Base-by-base conservation (phyloP, 2,888 invertebrate species). In the Unio delphinus region DNA sequence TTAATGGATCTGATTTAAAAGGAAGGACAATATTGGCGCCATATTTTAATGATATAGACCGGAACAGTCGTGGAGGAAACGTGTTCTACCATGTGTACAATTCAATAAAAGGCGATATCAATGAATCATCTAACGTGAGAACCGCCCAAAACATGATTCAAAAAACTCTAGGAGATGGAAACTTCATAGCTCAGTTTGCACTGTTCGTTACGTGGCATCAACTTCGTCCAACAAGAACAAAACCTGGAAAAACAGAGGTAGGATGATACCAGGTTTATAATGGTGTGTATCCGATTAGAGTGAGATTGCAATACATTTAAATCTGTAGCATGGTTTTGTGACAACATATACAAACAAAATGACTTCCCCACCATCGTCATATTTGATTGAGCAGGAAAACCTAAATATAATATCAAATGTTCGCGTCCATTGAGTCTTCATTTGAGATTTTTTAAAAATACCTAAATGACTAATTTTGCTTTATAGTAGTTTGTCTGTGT, bases 131-230 rank as follows among this genome's bases (percentile, higher is more conserved):
- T 34, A 55, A 55, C 30, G 60, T 59, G 34, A 7, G 0, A 1
- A 34, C 1, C 1, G 64, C 60, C 1, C 28, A 64, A 23, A 17
- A 34, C 0, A 28, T 68, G 4, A 45, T 68, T 28, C 20, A 54
- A 18, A 55, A 23, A 59, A n/a, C 60, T 45, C 34, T 7, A 7
- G 55, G 54, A n/a, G 56, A 34, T 7, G 56, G 23, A 55, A 45
- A 58, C 7, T 64, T 68, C 23, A 30, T 30, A 3, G 18, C 64
- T 8, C 28, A 56, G 45, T 68, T 68, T 30, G 62, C 64, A 8
- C 7, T 68, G 54, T 68, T 68, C 55, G 60, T 61, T 7, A 68
- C 68, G 8, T 64, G 64, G 68, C 6, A 60, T 23, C 28, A 45
- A n/a, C 55, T 64, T 3, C 57, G 59, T 30, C 64, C 68, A 18